A percentile compares a stretch with the other conserved stretches of the same genome.
Conservation (phyloP, 2,888 invertebrate genomes). For the Notodonta ziczac region DNA sequence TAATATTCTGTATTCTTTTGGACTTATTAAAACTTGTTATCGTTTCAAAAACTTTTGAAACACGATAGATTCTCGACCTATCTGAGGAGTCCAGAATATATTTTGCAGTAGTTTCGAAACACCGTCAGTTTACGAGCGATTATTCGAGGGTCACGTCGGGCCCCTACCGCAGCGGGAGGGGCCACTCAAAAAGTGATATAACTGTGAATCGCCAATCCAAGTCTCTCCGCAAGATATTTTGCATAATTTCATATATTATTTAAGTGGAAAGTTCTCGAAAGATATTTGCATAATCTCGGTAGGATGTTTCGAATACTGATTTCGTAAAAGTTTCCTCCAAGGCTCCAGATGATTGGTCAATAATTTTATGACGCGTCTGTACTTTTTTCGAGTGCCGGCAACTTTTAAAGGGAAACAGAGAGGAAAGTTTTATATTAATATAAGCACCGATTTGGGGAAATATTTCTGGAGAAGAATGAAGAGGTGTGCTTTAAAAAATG, state of each 20-base stretch:
- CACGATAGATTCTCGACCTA: not conserved
- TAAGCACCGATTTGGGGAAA: too few species aligned
- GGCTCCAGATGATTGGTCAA: constrained; percentile 2
- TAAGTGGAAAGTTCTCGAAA: constrained; percentile 52
- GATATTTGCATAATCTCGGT: constrained; percentile 55
- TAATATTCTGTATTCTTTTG: not conserved
- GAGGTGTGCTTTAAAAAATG: too few species aligned
- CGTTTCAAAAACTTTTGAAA: not conserved
- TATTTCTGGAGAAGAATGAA: too few species aligned
- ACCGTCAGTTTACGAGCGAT: not conserved
- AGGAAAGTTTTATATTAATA: not conserved
- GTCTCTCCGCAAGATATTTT: constrained; percentile 34
- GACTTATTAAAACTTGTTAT: not conserved
- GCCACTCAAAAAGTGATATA: constrained; percentile 46
- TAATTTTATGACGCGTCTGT: constrained; percentile 1
- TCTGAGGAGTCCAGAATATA: not conserved
- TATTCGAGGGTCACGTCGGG: constrained; percentile 26
- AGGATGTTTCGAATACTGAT: constrained; percentile 41
- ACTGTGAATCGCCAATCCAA: constrained; percentile 38
- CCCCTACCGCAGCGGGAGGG: constrained; percentile 18
- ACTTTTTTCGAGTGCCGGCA: constrained; percentile 1
- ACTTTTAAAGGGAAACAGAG: not conserved
- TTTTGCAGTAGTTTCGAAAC: constrained; percentile 3
- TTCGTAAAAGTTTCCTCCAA: constrained; percentile 18
- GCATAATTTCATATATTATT: constrained; percentile 67